Evolutionary conservation across 2,888 invertebrate genomes (phyloP).

Genomic region (Apodemia hepburni): DNA sequence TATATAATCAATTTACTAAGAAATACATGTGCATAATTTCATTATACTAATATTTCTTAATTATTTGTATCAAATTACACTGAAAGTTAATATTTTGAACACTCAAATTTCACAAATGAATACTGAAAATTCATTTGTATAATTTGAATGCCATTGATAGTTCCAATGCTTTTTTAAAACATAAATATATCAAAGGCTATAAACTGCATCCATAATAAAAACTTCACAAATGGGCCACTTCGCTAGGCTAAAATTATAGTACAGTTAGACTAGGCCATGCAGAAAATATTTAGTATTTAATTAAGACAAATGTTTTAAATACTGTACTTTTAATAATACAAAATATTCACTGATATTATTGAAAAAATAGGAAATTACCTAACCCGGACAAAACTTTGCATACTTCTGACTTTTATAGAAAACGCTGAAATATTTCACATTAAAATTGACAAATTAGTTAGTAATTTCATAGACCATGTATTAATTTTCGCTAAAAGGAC

Average conservation of each 20-base stretch:
- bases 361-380: too few relatives aligned
- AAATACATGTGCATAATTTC: constrained; percentile 12
- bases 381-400: too few relatives aligned
- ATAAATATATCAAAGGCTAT: not conserved
- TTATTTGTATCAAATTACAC: constrained; percentile 1
- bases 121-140: not conserved
- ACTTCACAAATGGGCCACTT: not conserved
- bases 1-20: not conserved
- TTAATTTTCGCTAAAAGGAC: too few relatives aligned
- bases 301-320: not conserved
- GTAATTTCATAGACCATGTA: too few relatives aligned
- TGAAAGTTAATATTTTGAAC: not conserved
- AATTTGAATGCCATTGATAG: not conserved
- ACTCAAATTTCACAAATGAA: not conserved
- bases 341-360: not conserved
- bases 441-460: too few relatives aligned
- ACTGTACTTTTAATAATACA: not conserved
- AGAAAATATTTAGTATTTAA: not conserved
- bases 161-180: not conserved
- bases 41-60: constrained; percentile 17
- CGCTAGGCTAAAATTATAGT: not conserved
- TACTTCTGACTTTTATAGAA: too few relatives aligned
- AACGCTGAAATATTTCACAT: too few relatives aligned
- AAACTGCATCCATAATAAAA: not conserved
- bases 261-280: constrained; percentile 5